Conservation (phyloP, 2,797 vertebrate species). For the Eidolon dupreanum region DNA sequence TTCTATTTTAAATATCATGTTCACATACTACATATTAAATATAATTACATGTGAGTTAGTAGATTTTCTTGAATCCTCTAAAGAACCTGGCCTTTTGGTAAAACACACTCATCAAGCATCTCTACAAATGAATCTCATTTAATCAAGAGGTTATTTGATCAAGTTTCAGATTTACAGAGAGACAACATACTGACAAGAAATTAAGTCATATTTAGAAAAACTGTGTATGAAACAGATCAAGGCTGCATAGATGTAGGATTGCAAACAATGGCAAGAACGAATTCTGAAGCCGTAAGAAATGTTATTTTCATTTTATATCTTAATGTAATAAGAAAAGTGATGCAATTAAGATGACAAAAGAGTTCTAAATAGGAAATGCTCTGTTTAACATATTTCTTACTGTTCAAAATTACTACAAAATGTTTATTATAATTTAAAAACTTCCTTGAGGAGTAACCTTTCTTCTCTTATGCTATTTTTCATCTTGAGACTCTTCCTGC, state of each 20-base stretch:
- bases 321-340: background rate
- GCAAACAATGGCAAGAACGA: background rate
- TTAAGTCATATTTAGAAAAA: background rate
- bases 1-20: conserved; percentile 28
- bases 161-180: conserved; percentile 23
- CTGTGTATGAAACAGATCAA: background rate
- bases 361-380: conserved; percentile 34
- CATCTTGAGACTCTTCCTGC: background rate
- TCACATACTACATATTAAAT: background rate
- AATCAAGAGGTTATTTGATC: background rate
- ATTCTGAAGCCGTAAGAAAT: background rate
- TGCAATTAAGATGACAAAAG: background rate
- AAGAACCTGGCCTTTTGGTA: background rate
- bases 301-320: conserved; percentile 29
- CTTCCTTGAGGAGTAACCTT: background rate
- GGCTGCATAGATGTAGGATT: background rate
- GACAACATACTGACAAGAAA: background rate
- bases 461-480: conserved; percentile 21
- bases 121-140: background rate
- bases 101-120: background rate
- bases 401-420: conserved; percentile 32
- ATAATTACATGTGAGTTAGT: background rate
- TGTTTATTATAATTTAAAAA: background rate
- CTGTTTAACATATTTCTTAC: background rate
- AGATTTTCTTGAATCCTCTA: conserved; percentile 19